A percentile compares a stretch with the other conserved stretches of the same genome.
Conservation (phyloP, 2,888 invertebrate species). For the Philereme transversata region DNA sequence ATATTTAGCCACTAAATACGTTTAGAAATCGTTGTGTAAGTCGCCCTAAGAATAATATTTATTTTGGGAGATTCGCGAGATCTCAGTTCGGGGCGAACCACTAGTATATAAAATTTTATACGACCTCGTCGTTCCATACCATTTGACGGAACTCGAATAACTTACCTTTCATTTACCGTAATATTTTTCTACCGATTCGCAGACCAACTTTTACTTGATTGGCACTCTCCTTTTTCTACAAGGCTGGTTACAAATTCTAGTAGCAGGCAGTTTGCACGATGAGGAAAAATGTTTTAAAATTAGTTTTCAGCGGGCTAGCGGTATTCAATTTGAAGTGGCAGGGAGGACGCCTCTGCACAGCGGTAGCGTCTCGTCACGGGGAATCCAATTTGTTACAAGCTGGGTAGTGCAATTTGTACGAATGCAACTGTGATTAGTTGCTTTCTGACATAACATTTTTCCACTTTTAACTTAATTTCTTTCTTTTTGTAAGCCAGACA, state of each 20-base stretch:
- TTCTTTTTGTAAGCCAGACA: neutral
- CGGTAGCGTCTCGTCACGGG: constrained; percentile 40
- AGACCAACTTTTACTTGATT: constrained; percentile 17
- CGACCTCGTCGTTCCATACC: neutral
- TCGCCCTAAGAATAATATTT: no score
- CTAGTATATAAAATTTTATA: neutral
- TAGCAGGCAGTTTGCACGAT: constrained; percentile 22
- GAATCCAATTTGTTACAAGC: constrained; percentile 57
- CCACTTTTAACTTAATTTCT: neutral
- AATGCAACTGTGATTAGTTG: constrained; percentile 52
- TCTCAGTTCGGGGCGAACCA: no score
- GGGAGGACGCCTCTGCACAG: constrained; percentile 10
- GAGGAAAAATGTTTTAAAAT: constrained; percentile 40
- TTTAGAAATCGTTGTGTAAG: no score
- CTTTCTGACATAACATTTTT: constrained; percentile 31
- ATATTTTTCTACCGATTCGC: constrained; percentile 13
- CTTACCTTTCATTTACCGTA: constrained; percentile 3
- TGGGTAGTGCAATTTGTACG: constrained; percentile 53
- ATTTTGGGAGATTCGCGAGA: no score
- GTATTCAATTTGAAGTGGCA: constrained; percentile 32
- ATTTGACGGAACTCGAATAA: constrained; percentile 13
- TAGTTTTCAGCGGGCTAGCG: constrained; percentile 27
- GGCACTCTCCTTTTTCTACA: constrained; percentile 16
- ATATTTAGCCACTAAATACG: no score
- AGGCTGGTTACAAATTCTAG: constrained; percentile 15